These are phyloP conservation scores for Ranitomeya imitator DNA, from an alignment of 2,113 vertebrate genomes.

Conservation along the genomic window DNA sequence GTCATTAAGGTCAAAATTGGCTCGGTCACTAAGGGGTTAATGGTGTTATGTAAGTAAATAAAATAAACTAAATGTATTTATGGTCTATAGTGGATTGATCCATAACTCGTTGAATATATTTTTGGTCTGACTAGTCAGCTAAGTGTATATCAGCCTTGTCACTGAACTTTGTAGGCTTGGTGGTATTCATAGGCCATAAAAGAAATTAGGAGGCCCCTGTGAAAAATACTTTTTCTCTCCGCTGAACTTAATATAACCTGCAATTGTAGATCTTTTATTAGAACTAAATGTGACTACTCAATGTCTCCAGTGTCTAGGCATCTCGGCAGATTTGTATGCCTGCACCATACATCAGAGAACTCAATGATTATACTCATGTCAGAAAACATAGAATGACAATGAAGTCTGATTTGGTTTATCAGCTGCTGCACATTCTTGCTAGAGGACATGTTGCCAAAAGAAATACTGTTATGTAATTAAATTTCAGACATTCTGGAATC, in stretches of 20 bases:
- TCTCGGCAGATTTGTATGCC: constrained; percentile 3
- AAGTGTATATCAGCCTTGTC: background rate
- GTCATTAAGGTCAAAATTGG: too few relatives aligned
- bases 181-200: background rate
- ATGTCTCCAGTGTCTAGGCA: background rate
- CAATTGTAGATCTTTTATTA: background rate
- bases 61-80: too few relatives aligned
- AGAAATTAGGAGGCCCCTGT: background rate
- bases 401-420: constrained; percentile 23
- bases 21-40: too few relatives aligned
- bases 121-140: background rate
- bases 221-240: background rate
- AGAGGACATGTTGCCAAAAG: constrained; percentile 7
- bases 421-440: constrained; percentile 40
- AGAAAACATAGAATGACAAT: constrained; percentile 2
- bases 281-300: background rate
- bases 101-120: background rate
- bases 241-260: background rate
- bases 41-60: too few relatives aligned
- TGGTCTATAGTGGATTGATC: background rate
- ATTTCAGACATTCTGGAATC: constrained; percentile 39
- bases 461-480: constrained; percentile 37
- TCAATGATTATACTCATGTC: background rate
- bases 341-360: background rate
- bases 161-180: background rate